Base-by-base conservation (phyloP, 2,888 invertebrate genomes). In the Eupeodes luniger region DNA sequence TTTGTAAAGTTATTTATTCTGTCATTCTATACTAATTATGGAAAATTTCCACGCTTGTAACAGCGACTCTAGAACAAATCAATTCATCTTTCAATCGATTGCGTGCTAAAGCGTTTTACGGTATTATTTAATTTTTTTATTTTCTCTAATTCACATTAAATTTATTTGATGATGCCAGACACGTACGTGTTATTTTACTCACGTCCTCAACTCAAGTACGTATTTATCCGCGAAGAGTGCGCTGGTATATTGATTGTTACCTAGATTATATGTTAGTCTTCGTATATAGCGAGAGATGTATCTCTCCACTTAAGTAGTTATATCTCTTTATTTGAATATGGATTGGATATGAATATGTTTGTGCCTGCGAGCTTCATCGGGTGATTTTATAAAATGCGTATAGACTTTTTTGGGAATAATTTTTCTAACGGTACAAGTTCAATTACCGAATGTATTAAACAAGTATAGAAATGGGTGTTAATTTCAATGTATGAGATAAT, bases 71-170 rank as follows among this genome's bases (percentile, higher is more conserved):
- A 78, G 88, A 88, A 88, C 88, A 88, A 88, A 88, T 88, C 88
- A 85, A 88, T 88, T 88, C 88, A 88, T 88, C 88, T 88, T 88
- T 88, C 85, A 85, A 88, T 88, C 85, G 88, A 84, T 81, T 88
- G 88, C 88, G 88, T 88, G 88, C 88, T 88, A 70, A 88, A 84
- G 85, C 81, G 88, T 88, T 85, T 88, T 85, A 85, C 88, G 81
- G 85, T 84, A 85, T 75, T 88, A 85, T 85, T 84, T 77, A 81
- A 62, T 83, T 88, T 81, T 81, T 78, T 85, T 74, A 67, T 81
- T 78, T 79, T 62, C 70, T 85, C 69, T 85, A 88, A 88, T 88
- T 88, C 85, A 75, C 85, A 80, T 85, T 88, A 78, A 83, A 75
- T 78, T 72, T 19, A 59, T 61, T 85, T 85, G 78, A 61, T 67